Percentiles rank a stretch among this genome's conserved stretches.
Conservation (phyloP, 2,113 vertebrate species). For the Podiceps cristatus region DNA sequence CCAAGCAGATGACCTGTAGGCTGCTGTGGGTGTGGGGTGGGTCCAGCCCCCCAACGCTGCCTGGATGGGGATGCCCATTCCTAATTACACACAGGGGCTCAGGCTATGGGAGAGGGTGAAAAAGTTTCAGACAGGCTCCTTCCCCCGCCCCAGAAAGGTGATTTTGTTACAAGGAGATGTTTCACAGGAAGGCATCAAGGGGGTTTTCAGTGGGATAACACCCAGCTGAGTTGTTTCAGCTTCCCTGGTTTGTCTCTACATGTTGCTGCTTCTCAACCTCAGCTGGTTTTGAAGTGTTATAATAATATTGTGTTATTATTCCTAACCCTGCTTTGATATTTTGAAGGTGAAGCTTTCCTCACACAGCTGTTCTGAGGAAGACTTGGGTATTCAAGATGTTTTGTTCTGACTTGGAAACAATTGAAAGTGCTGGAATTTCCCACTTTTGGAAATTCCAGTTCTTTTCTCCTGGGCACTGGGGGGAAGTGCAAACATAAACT, state of each 20-base stretch:
- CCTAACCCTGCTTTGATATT: constrained; percentile 31
- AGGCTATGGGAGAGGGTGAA: background rate
- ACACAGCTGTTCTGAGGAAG: constrained; percentile 24
- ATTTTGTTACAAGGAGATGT: constrained; percentile 4
- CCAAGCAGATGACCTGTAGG: background rate
- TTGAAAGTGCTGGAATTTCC: constrained; percentile 70
- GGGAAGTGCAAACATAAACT: constrained; percentile 33
- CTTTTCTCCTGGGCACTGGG: background rate
- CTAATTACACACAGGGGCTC: background rate
- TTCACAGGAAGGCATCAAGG: constrained; percentile 19
- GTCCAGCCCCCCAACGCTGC: background rate
- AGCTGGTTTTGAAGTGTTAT: constrained; percentile 26
- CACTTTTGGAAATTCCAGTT: constrained; percentile 63
- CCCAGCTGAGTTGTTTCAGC: background rate
- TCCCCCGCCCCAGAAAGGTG: background rate
- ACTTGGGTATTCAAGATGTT: background rate
- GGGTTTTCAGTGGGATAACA: constrained; percentile 26
- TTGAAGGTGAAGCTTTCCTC: constrained; percentile 33
- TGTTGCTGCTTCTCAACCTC: constrained; percentile 21
- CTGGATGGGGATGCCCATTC: background rate
- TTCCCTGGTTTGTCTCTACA: constrained; percentile 51
- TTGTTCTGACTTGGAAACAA: constrained; percentile 67
- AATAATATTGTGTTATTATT: constrained; percentile 31
- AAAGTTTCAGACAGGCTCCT: background rate
- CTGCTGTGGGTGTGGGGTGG: background rate